Base-by-base conservation (phyloP, 2,888 invertebrate species). In the Diloba caeruleocephala region DNA sequence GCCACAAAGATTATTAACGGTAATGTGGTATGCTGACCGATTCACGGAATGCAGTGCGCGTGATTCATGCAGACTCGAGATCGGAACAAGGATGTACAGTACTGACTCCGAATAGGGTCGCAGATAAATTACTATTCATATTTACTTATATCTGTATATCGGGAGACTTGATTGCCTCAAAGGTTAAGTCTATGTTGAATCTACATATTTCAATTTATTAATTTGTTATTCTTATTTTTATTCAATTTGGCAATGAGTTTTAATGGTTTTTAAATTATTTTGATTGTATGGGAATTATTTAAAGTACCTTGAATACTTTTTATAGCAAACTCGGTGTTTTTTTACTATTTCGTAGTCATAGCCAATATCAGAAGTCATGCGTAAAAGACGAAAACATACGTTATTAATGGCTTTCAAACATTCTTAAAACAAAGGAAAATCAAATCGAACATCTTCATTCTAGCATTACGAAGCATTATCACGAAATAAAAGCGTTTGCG, bases 1-100 rank as follows among this genome's bases (percentile, higher is more conserved):
- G 75, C 71, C 65, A 74, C 73, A 74, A 79, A 81, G 76, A 78
- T 82, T 85, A 78, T 83, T 89, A 89, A 89, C 87, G 84, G 89
- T 88, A 81, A 84, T 84, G 74, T 59, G 71, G 77, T 74, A 79
- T 76, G 74, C 74, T 71, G 74, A 71, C 74, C 64, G 73, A 79
- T 85, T 85, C 83, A 70, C 58, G 78, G 88, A 88, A 86, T 76
- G 81, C 77, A 74, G 78, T 78, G 69, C 66, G 71, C 70, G 74
- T 89, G 89, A 89, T 81, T 89, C 89, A 89, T 36, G 42, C 60
- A 23, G 33, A 42, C 55, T 42, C 38, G 15, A 57, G 56, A 68
- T 71, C 71, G 76, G 71, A 73, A 72, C 68, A 74, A 71, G 71
- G 74, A 73, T 71, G 67, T 65, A 62, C 60, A 61, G 58, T 56